Percentiles rank a stretch among this genome's conserved stretches.
phyloP scores from a whole-genome alignment of 2,797 vertebrate genomes.

The Chlorospingus semifuscus region DNA sequence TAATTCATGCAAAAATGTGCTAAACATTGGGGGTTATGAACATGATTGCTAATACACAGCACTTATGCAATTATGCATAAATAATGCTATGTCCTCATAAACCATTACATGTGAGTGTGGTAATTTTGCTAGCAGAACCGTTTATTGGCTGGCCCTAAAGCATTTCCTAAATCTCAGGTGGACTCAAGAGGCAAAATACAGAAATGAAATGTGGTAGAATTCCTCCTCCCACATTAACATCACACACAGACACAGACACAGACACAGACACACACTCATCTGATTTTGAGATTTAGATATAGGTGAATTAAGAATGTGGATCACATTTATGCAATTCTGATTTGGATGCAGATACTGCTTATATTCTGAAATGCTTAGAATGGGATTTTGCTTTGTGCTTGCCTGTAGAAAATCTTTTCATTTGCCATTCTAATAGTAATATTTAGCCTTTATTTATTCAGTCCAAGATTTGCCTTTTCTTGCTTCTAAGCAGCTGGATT shows the following conservation, averaged over 20 bases:
- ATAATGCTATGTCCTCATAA: slow-evolving; percentile 5
- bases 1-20: slow-evolving; percentile 37
- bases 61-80: slow-evolving; percentile 15
- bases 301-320: slow-evolving; percentile 3
- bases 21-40: neutral
- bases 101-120: neutral
- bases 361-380: neutral
- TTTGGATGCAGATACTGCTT: neutral
- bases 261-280: neutral
- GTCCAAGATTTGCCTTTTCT: slow-evolving; percentile 19
- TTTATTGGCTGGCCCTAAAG: neutral
- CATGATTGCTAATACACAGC: slow-evolving; percentile 16
- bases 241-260: neutral
- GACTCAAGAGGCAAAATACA: neutral
- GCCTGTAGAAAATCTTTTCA: slow-evolving; percentile 14
- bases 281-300: neutral
- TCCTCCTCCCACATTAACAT: neutral
- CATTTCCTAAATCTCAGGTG: neutral
- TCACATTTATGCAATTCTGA: slow-evolving; percentile 19
- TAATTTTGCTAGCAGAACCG: neutral
- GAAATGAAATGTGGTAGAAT: neutral
- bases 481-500: slow-evolving; percentile 50
- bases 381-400: slow-evolving; percentile 23
- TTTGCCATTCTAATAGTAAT: slow-evolving; percentile 26
- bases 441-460: slow-evolving; percentile 44